Conservation (phyloP, 2,113 vertebrate species). For the Casuarius casuarius region DNA sequence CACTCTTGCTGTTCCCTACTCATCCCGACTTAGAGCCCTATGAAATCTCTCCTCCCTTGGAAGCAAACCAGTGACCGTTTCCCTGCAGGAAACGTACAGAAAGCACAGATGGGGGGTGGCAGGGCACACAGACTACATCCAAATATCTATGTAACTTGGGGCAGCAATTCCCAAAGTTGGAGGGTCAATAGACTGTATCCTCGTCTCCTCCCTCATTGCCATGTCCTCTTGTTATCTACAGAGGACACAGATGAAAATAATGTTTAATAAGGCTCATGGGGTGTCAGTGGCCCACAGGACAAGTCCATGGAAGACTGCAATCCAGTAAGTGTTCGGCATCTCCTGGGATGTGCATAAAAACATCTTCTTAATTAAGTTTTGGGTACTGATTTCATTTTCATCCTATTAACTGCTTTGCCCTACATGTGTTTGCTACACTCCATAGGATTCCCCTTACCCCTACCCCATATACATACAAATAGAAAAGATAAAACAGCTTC, state of each 20-base stretch:
- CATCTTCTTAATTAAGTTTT: conserved; percentile 44
- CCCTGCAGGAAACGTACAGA: neutral
- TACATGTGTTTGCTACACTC: conserved; percentile 1
- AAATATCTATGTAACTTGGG: neutral
- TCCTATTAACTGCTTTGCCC: conserved; percentile 41
- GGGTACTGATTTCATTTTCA: conserved; percentile 49
- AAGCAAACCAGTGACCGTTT: neutral
- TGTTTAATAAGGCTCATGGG: neutral
- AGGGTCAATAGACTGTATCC: neutral
- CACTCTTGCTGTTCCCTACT: neutral
- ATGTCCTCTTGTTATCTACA: neutral
- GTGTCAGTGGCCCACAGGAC: neutral
- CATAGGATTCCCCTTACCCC: neutral
- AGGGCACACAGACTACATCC: neutral
- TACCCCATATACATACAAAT: neutral
- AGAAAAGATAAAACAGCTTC: conserved; percentile 45
- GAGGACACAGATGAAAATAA: neutral
- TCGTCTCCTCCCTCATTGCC: neutral
- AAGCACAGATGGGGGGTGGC: rapidly evolving
- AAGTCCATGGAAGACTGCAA: neutral
- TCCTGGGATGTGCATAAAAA: neutral
- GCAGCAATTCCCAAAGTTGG: neutral
- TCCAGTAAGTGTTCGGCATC: neutral
- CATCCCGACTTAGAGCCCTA: neutral
- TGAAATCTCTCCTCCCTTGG: neutral